Evolutionary conservation across 2,888 invertebrate species (phyloP).

Genomic region (Athetis lepigone): DNA sequence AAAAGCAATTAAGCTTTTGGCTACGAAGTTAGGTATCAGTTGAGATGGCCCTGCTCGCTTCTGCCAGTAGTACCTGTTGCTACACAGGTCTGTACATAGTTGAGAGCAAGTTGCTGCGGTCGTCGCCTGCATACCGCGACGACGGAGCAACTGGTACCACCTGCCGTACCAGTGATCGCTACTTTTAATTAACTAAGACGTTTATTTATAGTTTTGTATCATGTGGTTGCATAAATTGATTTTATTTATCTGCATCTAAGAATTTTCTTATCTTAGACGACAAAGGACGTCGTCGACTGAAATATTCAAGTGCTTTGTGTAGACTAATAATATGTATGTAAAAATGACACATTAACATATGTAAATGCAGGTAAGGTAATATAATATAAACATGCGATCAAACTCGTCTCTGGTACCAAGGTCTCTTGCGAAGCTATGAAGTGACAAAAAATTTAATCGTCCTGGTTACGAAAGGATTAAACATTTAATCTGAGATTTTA

Average conservation of each 20-base stretch:
- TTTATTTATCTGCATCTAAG: too few species aligned
- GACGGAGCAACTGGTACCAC: background rate
- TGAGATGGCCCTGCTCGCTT: background rate
- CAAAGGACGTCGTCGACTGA: constrained; percentile 10
- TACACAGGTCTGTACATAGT: constrained; percentile 1
- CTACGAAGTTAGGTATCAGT: background rate
- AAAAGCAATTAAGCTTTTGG: background rate
- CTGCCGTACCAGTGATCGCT: background rate
- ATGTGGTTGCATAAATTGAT: constrained; percentile 1
- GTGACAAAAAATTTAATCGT: constrained; percentile 2
- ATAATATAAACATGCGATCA: constrained; percentile 23
- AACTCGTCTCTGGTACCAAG: constrained; percentile 31
- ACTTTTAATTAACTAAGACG: constrained; percentile 9
- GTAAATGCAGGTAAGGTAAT: constrained; percentile 13
- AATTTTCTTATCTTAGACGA: too few species aligned
- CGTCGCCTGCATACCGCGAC: constrained; percentile 12
- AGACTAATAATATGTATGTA: constrained; percentile 8
- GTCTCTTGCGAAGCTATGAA: constrained; percentile 14
- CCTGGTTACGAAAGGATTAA: constrained; percentile 6
- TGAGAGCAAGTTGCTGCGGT: constrained; percentile 27
- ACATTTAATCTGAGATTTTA: constrained; percentile 11
- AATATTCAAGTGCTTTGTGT: constrained; percentile 18
- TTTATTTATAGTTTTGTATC: constrained; percentile 11
- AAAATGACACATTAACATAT: constrained; percentile 30
- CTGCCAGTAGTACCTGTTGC: background rate